Base-by-base conservation (phyloP, 2,797 vertebrate genomes). In the Anguilla marmorata region DNA sequence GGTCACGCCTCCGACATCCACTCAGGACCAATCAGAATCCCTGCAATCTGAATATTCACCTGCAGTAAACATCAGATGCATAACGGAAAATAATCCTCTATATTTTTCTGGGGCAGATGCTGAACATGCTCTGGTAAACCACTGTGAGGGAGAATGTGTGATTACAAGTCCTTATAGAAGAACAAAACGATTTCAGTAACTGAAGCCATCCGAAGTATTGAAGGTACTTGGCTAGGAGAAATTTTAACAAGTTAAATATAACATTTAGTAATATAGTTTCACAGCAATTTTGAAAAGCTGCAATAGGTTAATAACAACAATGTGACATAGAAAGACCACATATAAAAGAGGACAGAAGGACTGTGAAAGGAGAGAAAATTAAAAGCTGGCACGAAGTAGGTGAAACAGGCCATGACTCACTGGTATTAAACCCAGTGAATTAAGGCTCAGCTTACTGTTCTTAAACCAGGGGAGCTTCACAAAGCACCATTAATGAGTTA, bases 331-430 rank as follows among this genome's bases (percentile, higher is more conserved):
- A 60, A 14, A 60, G 16, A 16, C 58, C 16, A 24, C 21, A 16
- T 19, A 16, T 60, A 24, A 60, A 60, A 60, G 2, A 60, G 21
- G 58, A 16, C 58, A 24, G 58, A 60, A 54, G 58, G 21, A 60
- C 16, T 4, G 52, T n/a, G 33, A 58, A 0, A 41, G 1, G 86
- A 27, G 50, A n/a, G 94, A 96, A 87, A 96, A 95, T 74, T 95
- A 95, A 66, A 96, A 92, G 95, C 93, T 95, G 89, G 9, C 24
- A 12, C 9, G 24, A 19, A 4, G 3, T 50, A 30, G n/a, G 14
- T 14, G 33, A 45, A n/a, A 19, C 3, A 56, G 69, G 33, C 3
- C 30, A 66, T 33, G 63, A 69, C 16, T 19, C 69, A 79, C 27
- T 0, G 0, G 21, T n/a, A 37, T 2, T 37, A 27, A 52, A n/a